These are phyloP conservation scores for Pagetopsis macropterus DNA, from an alignment of 2,797 vertebrate species.

Conservation along the genomic window DNA sequence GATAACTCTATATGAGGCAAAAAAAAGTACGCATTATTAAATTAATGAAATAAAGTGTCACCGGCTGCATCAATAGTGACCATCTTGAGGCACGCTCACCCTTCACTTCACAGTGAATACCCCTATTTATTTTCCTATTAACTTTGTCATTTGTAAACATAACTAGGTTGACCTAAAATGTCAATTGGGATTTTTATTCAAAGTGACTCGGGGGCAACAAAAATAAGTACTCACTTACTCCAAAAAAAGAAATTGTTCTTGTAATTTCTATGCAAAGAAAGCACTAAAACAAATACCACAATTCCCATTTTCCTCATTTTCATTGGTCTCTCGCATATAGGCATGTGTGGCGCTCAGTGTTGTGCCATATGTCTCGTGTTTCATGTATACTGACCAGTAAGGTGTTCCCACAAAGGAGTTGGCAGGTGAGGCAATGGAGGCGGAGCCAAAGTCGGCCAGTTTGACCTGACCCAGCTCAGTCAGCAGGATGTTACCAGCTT, in stretches of 20 bases:
- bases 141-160: slow-evolving; percentile 3
- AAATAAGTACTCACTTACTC: not conserved
- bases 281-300: not conserved
- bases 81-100: not conserved
- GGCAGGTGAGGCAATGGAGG: slow-evolving; percentile 96
- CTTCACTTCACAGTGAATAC: not conserved
- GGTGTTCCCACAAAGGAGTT: slow-evolving; percentile 99
- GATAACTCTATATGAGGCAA: slow-evolving; percentile 17
- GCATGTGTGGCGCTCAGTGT: not conserved
- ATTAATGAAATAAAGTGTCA: too few relatives aligned
- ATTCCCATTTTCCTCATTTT: not conserved
- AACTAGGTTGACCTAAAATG: not conserved
- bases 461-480: slow-evolving; percentile 98
- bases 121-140: not conserved
- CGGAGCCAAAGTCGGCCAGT: slow-evolving; percentile 97
- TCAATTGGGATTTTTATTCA: not conserved
- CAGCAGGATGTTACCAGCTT: slow-evolving; percentile 99
- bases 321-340: not conserved
- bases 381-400: slow-evolving; percentile 89
- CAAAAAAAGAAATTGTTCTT: not conserved
- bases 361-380: not conserved
- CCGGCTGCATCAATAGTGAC: not conserved
- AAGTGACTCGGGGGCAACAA: not conserved
- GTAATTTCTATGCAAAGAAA: not conserved
- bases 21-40: not conserved